Evolutionary conservation across 2,888 invertebrate genomes (phyloP).

Genomic region (Brachypalpus laphriformis): DNA sequence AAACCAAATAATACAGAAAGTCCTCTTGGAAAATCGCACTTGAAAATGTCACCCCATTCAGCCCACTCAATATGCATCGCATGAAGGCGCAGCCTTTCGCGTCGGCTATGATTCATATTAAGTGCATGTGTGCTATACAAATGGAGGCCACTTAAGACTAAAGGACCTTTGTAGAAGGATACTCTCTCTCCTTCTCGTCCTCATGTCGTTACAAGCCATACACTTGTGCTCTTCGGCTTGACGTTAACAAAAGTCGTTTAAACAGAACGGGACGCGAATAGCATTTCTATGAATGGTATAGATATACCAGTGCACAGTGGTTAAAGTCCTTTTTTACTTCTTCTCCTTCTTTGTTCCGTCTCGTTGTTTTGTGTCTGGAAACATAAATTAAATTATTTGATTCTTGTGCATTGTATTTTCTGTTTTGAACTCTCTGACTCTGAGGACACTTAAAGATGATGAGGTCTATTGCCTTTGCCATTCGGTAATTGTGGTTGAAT

Average conservation of each 20-base stretch:
- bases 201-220: conserved; percentile 10
- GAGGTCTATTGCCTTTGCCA: conserved; percentile 62
- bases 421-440: conserved; percentile 41
- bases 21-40: conserved; percentile 60
- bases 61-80: conserved; percentile 25
- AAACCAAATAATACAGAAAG: conserved; percentile 19
- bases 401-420: conserved; percentile 48
- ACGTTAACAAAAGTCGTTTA: conserved; percentile 67
- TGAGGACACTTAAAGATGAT: conserved; percentile 64
- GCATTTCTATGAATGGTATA: conserved; percentile 8
- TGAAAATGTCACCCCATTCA: conserved; percentile 61
- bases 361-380: conserved; percentile 57
- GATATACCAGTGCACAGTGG: conserved; percentile 16
- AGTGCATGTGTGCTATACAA: conserved; percentile 53
- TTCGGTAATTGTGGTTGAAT: conserved; percentile 44
- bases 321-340: conserved; percentile 41
- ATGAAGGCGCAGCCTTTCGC: conserved; percentile 31
- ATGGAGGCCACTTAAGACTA: conserved; percentile 70
- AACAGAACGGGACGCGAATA: conserved; percentile 49
- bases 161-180: conserved; percentile 65
- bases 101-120: conserved; percentile 57
- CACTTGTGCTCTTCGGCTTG: conserved; percentile 43
- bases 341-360: conserved; percentile 26
- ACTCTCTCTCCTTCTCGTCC: conserved; percentile 11
- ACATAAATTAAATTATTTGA: conserved; percentile 74